Percentiles rank a stretch among this genome's conserved stretches.
Evolutionary conservation across 2,113 vertebrate genomes (phyloP).

Genomic region (Sebastes schlegelii): DNA sequence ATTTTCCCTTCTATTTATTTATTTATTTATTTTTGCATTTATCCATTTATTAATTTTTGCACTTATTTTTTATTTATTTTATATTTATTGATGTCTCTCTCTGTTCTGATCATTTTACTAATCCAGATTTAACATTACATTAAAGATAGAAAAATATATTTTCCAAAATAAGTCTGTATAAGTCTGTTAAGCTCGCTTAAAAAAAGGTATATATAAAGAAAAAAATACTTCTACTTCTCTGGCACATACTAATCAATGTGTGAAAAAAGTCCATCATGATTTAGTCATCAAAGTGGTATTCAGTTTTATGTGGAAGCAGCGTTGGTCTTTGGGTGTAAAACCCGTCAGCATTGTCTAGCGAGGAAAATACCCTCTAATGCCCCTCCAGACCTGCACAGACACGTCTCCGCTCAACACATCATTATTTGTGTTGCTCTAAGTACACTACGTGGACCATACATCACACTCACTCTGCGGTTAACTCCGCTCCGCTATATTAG

Average conservation of each 20-base stretch:
- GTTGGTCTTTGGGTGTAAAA: slow-evolving; percentile 24
- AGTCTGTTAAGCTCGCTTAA: not conserved
- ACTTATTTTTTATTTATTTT: too few relatives aligned
- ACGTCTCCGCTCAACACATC: slow-evolving; percentile 52
- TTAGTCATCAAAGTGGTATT: slow-evolving; percentile 28
- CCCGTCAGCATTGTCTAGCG: slow-evolving; percentile 33
- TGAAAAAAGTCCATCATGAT: not conserved
- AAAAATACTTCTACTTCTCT: not conserved
- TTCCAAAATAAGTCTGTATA: not conserved
- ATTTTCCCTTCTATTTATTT: too few relatives aligned
- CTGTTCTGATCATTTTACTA: not conserved
- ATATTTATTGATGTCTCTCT: too few relatives aligned
- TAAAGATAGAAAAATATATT: not conserved
- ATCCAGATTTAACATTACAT: not conserved
- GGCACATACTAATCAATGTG: not conserved
- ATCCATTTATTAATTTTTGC: too few relatives aligned
- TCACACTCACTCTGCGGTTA: slow-evolving; percentile 61
- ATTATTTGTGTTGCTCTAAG: slow-evolving; percentile 61
- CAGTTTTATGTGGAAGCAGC: slow-evolving; percentile 10
- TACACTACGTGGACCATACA: slow-evolving; percentile 58
- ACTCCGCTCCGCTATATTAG: slow-evolving; percentile 48
- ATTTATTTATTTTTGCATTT: too few relatives aligned
- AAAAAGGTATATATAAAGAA: too few relatives aligned
- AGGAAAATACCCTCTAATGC: slow-evolving; percentile 39
- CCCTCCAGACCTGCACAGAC: slow-evolving; percentile 56